Evolutionary conservation across 37 sponge, comb jelly and placozoan genomes (phyloP), one percentile per base, ranked within the genome.

Genomic region (Eunapius fragilis): DNA sequence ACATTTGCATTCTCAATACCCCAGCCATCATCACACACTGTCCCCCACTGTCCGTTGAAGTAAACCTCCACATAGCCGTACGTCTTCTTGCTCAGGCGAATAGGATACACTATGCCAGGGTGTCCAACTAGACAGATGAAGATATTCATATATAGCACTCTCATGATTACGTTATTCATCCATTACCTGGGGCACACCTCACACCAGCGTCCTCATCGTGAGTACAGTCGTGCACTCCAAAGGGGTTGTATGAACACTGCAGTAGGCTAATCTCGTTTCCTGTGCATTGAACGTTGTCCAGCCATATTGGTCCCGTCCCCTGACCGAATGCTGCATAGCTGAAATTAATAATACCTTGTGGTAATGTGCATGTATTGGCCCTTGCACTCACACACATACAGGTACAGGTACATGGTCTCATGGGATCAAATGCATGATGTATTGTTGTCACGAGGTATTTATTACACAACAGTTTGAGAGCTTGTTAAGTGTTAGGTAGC

Each of bases 21-120:
- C 91, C 91, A 90, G 31, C 78, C 28, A 47, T 86, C 86, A 45
- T 90, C 91, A 77, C 91, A 90, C 37, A 90, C 87, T 6, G 91
- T 90, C 3, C 91, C 91, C 91, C 91, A 90, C 37, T 79, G 80
- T 36, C 77, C 72, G 31, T 87, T 87, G 78, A 27, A 25, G 37
- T 35, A 80, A 2, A 91, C 41, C 69, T 91, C 92, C 47, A 91
- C 92, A 6, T 48, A 31, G 24, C 92, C 92, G n/a, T 72, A 33
- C 3, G 48, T 28, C 1, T 70, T 80, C 0, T 77, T 82, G 33
- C 73, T 68, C 50, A 88, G 82, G 0, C 88, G 81, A n/a, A 84
- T 49, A 3, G 80, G 84, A 13, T 38, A 76, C 31, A 14, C 71
- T 31, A 24, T 67, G 3, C 34, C 68, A 13, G 47, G 35, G 37